Percentiles rank a stretch among this genome's conserved stretches.
Evolutionary conservation across 2,797 vertebrate genomes (phyloP).

Genomic region (Tiaroga cobitis): DNA sequence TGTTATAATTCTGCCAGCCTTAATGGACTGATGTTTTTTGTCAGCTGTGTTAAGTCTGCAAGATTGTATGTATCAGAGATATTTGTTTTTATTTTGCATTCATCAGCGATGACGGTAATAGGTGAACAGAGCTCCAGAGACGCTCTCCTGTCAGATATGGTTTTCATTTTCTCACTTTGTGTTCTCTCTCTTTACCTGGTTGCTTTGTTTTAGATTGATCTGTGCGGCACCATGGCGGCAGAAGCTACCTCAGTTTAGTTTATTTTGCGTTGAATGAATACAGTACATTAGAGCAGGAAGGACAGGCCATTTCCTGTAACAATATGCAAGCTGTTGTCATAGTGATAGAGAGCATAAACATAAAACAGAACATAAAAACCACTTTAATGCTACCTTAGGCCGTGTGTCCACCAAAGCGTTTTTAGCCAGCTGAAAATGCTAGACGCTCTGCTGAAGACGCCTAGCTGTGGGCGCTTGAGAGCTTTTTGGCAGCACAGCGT

Average conservation of each 20-base stretch:
- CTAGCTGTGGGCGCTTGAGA: too few species aligned
- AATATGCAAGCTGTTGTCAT: slow-evolving; percentile 45
- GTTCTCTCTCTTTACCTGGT: background rate
- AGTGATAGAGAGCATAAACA: slow-evolving; percentile 33
- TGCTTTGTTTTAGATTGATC: slow-evolving; percentile 43
- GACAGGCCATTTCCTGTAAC: slow-evolving; percentile 40
- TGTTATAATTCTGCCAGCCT: background rate
- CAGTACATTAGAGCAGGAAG: slow-evolving; percentile 27
- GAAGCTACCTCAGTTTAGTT: background rate
- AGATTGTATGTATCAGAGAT: slow-evolving; percentile 9
- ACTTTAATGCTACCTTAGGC: background rate
- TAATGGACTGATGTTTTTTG: background rate
- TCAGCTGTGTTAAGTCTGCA: background rate
- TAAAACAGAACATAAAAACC: background rate
- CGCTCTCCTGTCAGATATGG: slow-evolving; percentile 8
- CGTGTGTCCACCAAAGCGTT: too few species aligned
- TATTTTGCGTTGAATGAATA: slow-evolving; percentile 8
- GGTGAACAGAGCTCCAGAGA: slow-evolving; percentile 18
- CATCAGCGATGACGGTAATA: background rate
- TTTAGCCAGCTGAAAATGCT: too few species aligned
- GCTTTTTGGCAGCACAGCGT: too few species aligned
- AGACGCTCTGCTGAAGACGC: too few species aligned
- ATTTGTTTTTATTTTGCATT: slow-evolving; percentile 20
- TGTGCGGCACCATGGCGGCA: background rate
- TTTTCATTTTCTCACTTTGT: background rate